Percentiles rank a stretch among this genome's conserved stretches.
Conservation (phyloP, 2,797 vertebrate genomes). For the Heterohyrax brucei region DNA sequence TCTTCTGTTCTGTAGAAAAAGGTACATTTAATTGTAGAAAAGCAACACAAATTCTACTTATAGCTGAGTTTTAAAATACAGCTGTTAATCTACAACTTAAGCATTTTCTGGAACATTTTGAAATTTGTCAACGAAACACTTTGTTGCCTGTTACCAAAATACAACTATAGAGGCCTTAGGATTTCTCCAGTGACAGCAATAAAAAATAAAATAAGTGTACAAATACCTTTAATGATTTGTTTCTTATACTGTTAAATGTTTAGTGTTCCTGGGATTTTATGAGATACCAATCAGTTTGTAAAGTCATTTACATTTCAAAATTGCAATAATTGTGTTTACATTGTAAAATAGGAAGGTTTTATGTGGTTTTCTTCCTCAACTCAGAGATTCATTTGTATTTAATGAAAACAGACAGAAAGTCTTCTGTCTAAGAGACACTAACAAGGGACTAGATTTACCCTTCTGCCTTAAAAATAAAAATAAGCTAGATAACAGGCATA, state of each 20-base stretch:
- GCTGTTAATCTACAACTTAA: conserved; percentile 23
- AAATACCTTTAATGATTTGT: conserved; percentile 17
- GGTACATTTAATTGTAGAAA: conserved; percentile 44
- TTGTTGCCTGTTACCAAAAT: conserved; percentile 53
- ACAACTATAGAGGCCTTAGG: not conserved
- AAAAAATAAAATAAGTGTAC: conserved; percentile 46
- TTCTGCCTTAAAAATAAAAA: not conserved
- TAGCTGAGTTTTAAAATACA: conserved; percentile 59
- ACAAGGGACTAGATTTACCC: not conserved
- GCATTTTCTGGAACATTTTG: conserved; percentile 45
- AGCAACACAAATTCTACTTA: conserved; percentile 55
- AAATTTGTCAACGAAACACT: conserved; percentile 44
- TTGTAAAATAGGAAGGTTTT: conserved; percentile 49
- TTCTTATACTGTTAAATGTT: conserved; percentile 55
- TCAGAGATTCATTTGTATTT: conserved; percentile 62
- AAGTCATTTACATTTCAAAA: conserved; percentile 43
- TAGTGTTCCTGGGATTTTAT: conserved; percentile 33
- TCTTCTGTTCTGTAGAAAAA: conserved; percentile 87
- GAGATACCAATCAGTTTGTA: not conserved
- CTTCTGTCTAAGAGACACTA: conserved; percentile 8
- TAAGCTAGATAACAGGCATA: not conserved
- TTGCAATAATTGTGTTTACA: conserved; percentile 20
- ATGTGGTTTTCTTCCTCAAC: not conserved
- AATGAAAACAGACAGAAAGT: conserved; percentile 44
- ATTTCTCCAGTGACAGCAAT: conserved; percentile 15